Percentiles rank a stretch among this genome's conserved stretches.
Conservation (phyloP, 2,113 vertebrate species). For the Genyomyrus donnyi region DNA sequence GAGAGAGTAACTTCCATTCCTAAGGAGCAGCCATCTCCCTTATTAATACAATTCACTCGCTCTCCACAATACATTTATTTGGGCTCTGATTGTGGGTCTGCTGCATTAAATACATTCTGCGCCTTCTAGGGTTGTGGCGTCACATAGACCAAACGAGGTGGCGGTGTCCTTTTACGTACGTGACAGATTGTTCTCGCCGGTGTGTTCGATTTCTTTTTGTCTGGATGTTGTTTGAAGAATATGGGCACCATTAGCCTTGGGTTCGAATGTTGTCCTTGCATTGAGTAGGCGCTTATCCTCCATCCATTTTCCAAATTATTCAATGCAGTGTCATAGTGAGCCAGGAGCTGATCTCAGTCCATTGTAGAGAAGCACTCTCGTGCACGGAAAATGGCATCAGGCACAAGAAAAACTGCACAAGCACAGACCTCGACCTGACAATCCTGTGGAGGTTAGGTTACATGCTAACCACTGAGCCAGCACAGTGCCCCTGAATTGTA, state of each 20-base stretch:
- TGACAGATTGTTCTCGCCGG: not conserved
- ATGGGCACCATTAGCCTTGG: not conserved
- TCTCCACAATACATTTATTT: not conserved
- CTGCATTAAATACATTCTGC: not conserved
- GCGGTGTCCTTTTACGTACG: not conserved
- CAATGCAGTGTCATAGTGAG: not conserved
- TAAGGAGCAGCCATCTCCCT: not conserved
- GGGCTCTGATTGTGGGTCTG: not conserved
- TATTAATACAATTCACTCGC: not conserved
- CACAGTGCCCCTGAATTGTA: not conserved
- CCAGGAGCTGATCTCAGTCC: not conserved
- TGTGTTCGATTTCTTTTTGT: not conserved
- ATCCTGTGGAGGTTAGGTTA: not conserved
- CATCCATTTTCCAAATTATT: not conserved
- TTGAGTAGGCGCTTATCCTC: not conserved
- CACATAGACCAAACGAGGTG: not conserved
- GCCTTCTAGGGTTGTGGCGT: not conserved
- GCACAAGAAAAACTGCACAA: not conserved
- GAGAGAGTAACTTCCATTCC: not conserved
- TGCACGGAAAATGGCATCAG: not conserved
- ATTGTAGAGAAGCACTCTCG: not conserved
- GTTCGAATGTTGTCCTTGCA: not conserved
- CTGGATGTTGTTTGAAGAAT: not conserved
- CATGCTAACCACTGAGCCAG: not conserved
- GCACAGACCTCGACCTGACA: not conserved